Percentiles rank a stretch among this genome's conserved stretches.
Evolutionary conservation across 2,888 invertebrate species (phyloP).

Genomic region (Clistopyga incitator): DNA sequence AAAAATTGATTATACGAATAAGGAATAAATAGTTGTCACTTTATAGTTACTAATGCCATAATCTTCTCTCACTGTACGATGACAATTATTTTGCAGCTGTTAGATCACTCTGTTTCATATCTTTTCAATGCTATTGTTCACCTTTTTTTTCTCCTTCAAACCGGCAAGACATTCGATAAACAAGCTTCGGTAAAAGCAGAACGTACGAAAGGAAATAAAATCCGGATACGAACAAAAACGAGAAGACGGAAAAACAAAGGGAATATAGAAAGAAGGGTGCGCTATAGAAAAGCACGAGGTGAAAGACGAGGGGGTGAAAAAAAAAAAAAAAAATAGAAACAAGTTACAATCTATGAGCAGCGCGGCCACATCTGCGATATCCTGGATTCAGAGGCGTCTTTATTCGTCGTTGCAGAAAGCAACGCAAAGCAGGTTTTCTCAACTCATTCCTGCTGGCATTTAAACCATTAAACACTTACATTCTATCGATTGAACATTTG

Average conservation of each 20-base stretch:
- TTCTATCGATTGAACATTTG: background rate
- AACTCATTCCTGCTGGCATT: slow-evolving; percentile 24
- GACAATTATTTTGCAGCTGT: slow-evolving; percentile 48
- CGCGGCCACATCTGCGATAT: slow-evolving; percentile 70
- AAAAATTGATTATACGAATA: too few species aligned
- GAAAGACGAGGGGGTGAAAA: slow-evolving; percentile 51
- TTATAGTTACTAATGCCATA: too few species aligned
- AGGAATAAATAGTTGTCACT: too few species aligned
- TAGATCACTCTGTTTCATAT: slow-evolving; percentile 54
- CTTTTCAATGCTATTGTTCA: slow-evolving; percentile 35
- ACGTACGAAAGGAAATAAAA: slow-evolving; percentile 55
- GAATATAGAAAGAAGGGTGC: slow-evolving; percentile 42
- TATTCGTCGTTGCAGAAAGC: slow-evolving; percentile 5
- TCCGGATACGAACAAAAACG: slow-evolving; percentile 50
- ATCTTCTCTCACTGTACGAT: slow-evolving; percentile 28
- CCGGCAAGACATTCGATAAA: background rate
- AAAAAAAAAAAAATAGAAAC: slow-evolving; percentile 57
- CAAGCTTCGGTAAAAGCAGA: slow-evolving; percentile 5
- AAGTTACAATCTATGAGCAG: slow-evolving; percentile 41
- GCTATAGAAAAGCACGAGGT: slow-evolving; percentile 32
- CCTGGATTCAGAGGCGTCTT: slow-evolving; percentile 64
- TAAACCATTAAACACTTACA: background rate
- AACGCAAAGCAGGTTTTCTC: slow-evolving; percentile 20
- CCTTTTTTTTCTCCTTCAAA: background rate
- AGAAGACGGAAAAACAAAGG: slow-evolving; percentile 43